Evolutionary conservation across 1,140 invertebrate genomes (phyloP), one percentile per base, ranked within the genome.

Genomic region (Acromyrmex charruanus): DNA sequence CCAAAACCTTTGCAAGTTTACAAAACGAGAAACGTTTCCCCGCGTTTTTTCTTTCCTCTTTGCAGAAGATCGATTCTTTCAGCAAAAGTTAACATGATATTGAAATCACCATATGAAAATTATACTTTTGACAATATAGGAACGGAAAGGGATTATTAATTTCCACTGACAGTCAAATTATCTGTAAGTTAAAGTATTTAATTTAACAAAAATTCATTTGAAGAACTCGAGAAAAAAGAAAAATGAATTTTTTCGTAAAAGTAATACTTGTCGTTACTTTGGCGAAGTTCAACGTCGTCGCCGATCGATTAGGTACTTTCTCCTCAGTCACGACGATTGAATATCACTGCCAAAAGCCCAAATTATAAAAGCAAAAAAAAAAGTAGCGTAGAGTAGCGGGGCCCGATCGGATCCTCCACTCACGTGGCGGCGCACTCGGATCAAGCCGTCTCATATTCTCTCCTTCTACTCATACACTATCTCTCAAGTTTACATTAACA

Each of bases 321-420:
- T 95, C 93, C 94, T 95, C 93, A 94, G 92, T 93, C 94, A 94
- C 92, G 92, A 92, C 92, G 91, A 94, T 94, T 93, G 91, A 95
- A 95, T 93, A 91, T 95, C 94, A 95, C 95, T 95, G 94, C 95
- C 95, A 94, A 95, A 95, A 95, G 87, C 92, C 94, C 94, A 93
- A 89, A 92, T 92, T 89, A 89, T 89, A 14, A 82, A 87, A 59
- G 18, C 18, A 72, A 82, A 58, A 21, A 58, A 79, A 85, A 80
- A 87, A 61, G 21, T 87, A 87, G 79, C 77, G 25, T 69, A 74
- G 66, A 69, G 51, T 39, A 44, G 53, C 55, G 55, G 31, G 53
- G 39, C 35, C 66, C 61, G 35, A 75, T 59, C 39, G 55, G 55
- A 28, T 63, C 61, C 63, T 9, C 9, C 6, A 55, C 79, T 87